Evolutionary conservation across 1,140 invertebrate species (phyloP).

Genomic region (Hycleus phaleratus): DNA sequence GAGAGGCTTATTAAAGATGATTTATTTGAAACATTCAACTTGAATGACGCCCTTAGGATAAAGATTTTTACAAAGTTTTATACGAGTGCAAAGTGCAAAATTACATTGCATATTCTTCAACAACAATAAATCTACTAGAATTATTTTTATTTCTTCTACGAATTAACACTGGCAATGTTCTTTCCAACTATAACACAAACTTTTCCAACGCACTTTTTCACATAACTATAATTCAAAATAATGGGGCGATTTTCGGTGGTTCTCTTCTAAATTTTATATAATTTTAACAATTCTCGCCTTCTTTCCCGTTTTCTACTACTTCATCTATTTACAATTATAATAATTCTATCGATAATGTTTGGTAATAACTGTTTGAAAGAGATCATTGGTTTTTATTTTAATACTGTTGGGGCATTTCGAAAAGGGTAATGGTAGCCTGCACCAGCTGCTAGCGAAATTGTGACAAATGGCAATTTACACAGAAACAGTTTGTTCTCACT

Average conservation of each 20-base stretch:
- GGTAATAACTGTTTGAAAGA: not conserved
- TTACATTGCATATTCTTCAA: slow-evolving; percentile 26
- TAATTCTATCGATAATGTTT: not conserved
- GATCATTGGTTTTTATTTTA: not conserved
- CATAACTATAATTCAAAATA: slow-evolving; percentile 23
- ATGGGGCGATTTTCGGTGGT: slow-evolving; percentile 9
- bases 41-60: slow-evolving; percentile 15
- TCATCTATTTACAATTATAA: not conserved
- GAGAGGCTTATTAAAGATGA: no score
- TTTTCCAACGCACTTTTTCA: slow-evolving; percentile 27
- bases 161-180: slow-evolving; percentile 4
- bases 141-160: slow-evolving; percentile 29
- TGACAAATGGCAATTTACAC: slow-evolving; percentile 25
- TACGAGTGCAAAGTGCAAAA: not conserved
- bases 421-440: not conserved
- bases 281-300: not conserved
- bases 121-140: slow-evolving; percentile 23
- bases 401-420: no score
- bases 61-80: slow-evolving; percentile 9
- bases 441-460: slow-evolving; percentile 25
- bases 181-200: slow-evolving; percentile 18
- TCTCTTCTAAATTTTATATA: not conserved
- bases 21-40: not conserved
- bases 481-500: slow-evolving; percentile 22
- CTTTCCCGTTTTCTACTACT: not conserved